Evolutionary conservation across 35 echinoderm and acorn worm species (phyloP).

Genomic region (Nesometra sesokonis): DNA sequence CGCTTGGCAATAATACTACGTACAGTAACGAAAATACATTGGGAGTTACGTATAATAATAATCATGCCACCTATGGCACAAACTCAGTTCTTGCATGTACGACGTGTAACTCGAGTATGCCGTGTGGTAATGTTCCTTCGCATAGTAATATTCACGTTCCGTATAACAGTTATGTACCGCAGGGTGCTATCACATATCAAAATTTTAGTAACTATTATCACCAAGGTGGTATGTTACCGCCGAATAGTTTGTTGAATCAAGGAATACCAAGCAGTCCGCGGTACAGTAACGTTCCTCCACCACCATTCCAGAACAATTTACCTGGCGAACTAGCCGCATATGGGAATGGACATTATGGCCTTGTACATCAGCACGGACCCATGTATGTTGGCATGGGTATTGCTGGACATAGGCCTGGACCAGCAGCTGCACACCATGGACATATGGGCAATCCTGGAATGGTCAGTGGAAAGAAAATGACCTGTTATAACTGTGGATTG

Average conservation of each 20-base stretch:
- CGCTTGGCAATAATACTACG: conserved; percentile 8
- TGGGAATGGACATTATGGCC: conserved; percentile 25
- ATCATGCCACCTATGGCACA: conserved; percentile 17
- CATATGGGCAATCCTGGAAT: neutral
- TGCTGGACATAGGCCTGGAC: neutral
- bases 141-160: conserved; percentile 11
- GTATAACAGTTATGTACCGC: conserved; percentile 13
- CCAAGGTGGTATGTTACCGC: conserved; percentile 22
- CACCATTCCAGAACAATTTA: neutral
- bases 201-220: conserved; percentile 76
- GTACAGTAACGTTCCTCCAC: neutral
- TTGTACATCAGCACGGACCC: conserved; percentile 1
- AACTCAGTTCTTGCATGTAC: conserved; percentile 26
- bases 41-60: conserved; percentile 33
- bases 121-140: conserved; percentile 23
- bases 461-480: conserved; percentile 40
- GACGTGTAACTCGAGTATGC: conserved; percentile 47
- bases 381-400: neutral
- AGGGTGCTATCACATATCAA: conserved; percentile 25
- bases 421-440: neutral
- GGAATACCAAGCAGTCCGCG: neutral
- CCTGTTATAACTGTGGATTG: conserved; percentile 81
- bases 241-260: conserved; percentile 33
- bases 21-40: conserved; percentile 5
- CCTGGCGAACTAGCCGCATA: neutral